Percentiles rank a stretch among this genome's conserved stretches.
Conservation (phyloP, 2,113 vertebrate genomes). For the Pterocles orientalis region DNA sequence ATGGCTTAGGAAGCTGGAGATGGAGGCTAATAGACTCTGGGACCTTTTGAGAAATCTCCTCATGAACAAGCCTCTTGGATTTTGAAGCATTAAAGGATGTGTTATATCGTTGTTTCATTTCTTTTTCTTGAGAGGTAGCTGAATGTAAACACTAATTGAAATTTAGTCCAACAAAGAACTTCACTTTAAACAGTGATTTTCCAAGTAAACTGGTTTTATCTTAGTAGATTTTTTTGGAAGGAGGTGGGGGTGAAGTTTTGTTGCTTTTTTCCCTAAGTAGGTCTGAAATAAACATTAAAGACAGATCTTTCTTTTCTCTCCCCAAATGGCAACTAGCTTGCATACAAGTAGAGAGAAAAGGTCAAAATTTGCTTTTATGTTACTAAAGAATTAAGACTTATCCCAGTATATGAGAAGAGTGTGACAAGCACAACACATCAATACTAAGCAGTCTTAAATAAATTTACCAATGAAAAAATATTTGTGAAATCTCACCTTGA, state of each 20-base stretch:
- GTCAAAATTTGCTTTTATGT: not conserved
- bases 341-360: not conserved
- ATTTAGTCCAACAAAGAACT: not conserved
- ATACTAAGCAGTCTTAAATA: not conserved
- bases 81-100: not conserved
- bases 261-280: not conserved
- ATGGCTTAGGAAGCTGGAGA: not conserved
- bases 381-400: not conserved
- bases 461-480: not conserved
- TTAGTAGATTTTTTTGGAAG: accelerated
- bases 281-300: not conserved
- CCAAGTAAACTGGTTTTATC: not conserved
- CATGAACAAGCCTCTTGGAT: not conserved
- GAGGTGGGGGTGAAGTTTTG: no score
- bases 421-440: not conserved
- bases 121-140: not conserved
- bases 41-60: not conserved
- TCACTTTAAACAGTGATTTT: not conserved
- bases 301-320: not conserved
- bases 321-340: not conserved
- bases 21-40: not conserved
- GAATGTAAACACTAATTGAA: not conserved
- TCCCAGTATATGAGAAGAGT: not conserved
- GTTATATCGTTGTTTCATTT: not conserved
- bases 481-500: not conserved